Evolutionary conservation across 2,888 invertebrate genomes (phyloP), one percentile per base, ranked within the genome.

Genomic region (Rhopalosiphum nymphaeae): DNA sequence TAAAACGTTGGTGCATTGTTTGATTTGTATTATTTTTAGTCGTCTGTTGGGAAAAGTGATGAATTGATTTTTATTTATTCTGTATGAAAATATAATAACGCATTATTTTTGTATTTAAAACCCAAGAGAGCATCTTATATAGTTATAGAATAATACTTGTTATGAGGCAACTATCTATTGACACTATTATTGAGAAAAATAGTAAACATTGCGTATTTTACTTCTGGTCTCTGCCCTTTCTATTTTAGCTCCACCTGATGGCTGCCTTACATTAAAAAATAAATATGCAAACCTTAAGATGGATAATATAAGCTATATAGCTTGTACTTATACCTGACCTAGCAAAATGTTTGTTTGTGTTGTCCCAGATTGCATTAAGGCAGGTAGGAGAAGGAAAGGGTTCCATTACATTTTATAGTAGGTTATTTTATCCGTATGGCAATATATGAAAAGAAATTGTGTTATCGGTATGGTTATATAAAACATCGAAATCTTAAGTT

Each of bases 151-250:
- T 36, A 78, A 78, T 78, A 78, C 36, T 78, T 36, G 36, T 78
- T 36, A 25, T 78, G 67, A 67, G n/a, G 78, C 78, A 78, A 78
- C 78, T 9, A 21, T 78, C 78, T 78, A 78, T 78, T 78, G 78
- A 78, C 29, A 78, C 42, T 78, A 78, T 78, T 36, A 78, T 36
- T 21, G 36, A 78, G 36, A 78, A 36, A 78, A 78, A 78, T 78
- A 78, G 78, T 78, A 78, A 78, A 78, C 21, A 78, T 78, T 78
- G 78, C 78, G 78, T 78, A 78, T 78, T 78, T 36, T 78, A 78
- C 36, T 78, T 78, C 36, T 78, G 78, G 78, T 78, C 78, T 78
- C 36, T 78, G 78, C 78, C 78, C 78, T 78, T 78, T 78, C 78
- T 78, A 78, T 78, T 78, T 78, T 78, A 78, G 36, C 78, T 36